These are phyloP conservation scores for Ophonus ardosiacus DNA, from an alignment of 2,888 invertebrate species.

Conservation along the genomic window DNA sequence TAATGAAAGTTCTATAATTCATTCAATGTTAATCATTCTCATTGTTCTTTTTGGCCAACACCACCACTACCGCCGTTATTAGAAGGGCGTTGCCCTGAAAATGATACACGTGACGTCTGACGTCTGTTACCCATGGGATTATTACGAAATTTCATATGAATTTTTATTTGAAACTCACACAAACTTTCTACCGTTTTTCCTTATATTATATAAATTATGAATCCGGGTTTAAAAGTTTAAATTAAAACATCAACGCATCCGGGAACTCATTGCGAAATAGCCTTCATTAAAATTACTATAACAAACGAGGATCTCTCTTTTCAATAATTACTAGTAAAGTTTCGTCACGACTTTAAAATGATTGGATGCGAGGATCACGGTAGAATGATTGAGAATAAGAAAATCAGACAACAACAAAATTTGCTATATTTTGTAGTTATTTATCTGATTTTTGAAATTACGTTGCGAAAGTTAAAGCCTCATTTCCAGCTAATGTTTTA, in stretches of 20 bases:
- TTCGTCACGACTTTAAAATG: too few relatives aligned
- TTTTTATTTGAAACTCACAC: conserved; percentile 12
- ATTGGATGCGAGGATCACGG: too few relatives aligned
- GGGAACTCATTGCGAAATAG: conserved; percentile 12
- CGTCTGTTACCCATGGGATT: background rate
- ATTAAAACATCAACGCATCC: conserved; percentile 18
- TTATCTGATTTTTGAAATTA: too few relatives aligned
- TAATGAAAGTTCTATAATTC: conserved; percentile 18
- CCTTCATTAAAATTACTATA: too few relatives aligned
- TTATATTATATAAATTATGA: conserved; percentile 1
- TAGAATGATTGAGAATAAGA: too few relatives aligned
- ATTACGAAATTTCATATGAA: conserved; percentile 17
- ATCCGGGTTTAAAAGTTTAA: background rate
- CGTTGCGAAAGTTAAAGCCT: too few relatives aligned
- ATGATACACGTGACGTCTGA: conserved; percentile 16
- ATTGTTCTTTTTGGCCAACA: conserved; percentile 15
- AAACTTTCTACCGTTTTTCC: conserved; percentile 23
- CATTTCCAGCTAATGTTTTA: too few relatives aligned
- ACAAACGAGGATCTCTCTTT: too few relatives aligned
- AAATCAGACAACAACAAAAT: too few relatives aligned
- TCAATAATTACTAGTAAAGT: too few relatives aligned
- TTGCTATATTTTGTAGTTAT: too few relatives aligned
- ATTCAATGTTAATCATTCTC: conserved; percentile 24
- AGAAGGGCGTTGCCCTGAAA: background rate
- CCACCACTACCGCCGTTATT: conserved; percentile 4